Percentiles rank a stretch among this genome's conserved stretches.
phyloP scores from a whole-genome alignment of 2,888 invertebrate species.

The Agrochola lota region DNA sequence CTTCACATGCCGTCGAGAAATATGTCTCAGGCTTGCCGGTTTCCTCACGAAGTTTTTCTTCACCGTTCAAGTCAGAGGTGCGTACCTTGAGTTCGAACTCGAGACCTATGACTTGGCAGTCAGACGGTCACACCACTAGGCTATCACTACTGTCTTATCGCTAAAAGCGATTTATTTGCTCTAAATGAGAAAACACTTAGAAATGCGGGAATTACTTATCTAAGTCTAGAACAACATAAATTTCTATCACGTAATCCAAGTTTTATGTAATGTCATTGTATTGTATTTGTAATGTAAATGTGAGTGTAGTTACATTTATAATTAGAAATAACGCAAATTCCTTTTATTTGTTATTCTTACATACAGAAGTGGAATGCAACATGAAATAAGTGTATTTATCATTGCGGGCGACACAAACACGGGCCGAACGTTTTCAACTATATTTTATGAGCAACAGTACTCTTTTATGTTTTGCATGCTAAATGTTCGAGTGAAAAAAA shows the following conservation, averaged over 20 bases:
- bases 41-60: too few species aligned
- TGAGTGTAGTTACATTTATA: not conserved
- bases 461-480: constrained; percentile 21
- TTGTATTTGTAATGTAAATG: not conserved
- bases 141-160: too few species aligned
- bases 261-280: not conserved
- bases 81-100: too few species aligned
- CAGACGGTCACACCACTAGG: too few species aligned
- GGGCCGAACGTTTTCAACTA: constrained; percentile 27
- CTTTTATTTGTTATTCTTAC: constrained; percentile 11
- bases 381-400: constrained; percentile 52
- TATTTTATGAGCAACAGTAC: constrained; percentile 28
- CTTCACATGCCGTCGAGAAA: too few species aligned
- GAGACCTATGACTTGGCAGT: too few species aligned
- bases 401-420: constrained; percentile 35
- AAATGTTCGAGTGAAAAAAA: not conserved
- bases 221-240: not conserved
- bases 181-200: not conserved
- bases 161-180: not conserved
- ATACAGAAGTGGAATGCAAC: constrained; percentile 38
- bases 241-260: not conserved
- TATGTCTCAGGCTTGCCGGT: too few species aligned
- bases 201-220: not conserved
- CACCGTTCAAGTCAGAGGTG: too few species aligned
- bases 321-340: not conserved